Evolutionary conservation across 2,113 vertebrate species (phyloP).

Genomic region (Oryzias celebensis): DNA sequence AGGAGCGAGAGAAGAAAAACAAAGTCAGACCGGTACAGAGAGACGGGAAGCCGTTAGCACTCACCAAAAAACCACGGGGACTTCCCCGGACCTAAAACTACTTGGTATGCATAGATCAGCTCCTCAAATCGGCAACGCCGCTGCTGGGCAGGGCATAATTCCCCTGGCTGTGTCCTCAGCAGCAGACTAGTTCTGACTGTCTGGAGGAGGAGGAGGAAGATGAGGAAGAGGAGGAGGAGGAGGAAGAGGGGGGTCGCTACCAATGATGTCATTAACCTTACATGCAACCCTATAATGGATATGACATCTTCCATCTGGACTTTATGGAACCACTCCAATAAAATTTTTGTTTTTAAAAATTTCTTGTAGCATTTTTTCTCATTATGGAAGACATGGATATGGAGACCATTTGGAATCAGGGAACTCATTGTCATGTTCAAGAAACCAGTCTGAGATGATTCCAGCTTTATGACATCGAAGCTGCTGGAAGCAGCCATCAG

Average conservation of each 20-base stretch:
- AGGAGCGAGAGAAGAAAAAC: slow-evolving; percentile 8
- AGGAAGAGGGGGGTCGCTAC: slow-evolving; percentile 38
- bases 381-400: too few species aligned
- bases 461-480: too few species aligned
- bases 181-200: slow-evolving; percentile 48
- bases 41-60: slow-evolving; percentile 41
- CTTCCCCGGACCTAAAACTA: slow-evolving; percentile 61
- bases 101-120: slow-evolving; percentile 70
- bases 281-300: background rate
- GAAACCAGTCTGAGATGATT: too few species aligned
- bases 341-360: too few species aligned
- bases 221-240: slow-evolving; percentile 21
- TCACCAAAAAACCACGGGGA: slow-evolving; percentile 73
- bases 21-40: slow-evolving; percentile 4
- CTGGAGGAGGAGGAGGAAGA: slow-evolving; percentile 26
- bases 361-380: too few species aligned
- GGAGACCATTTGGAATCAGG: too few species aligned
- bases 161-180: slow-evolving; percentile 50
- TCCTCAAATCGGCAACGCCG: slow-evolving; percentile 48
- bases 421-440: too few species aligned
- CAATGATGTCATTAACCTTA: slow-evolving; percentile 66
- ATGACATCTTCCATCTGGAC: background rate
- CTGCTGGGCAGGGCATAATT: slow-evolving; percentile 53
- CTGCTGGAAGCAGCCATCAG: too few species aligned
- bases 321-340: too few species aligned